Base-by-base conservation (phyloP, 2,113 vertebrate species). In the Anoplopoma fimbria region DNA sequence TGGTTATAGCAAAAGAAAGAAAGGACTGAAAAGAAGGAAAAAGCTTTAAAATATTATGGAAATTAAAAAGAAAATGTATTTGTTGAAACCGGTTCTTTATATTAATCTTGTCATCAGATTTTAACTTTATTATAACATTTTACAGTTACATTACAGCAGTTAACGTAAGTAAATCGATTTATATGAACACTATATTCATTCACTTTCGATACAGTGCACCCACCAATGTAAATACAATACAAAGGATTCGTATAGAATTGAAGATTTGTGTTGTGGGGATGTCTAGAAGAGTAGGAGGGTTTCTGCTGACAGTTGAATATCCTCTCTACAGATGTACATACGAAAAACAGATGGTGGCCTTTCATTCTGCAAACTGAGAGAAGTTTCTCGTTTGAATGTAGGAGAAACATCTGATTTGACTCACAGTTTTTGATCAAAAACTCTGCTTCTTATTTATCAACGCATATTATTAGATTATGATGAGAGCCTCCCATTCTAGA, bases 281-380 rank as follows among this genome's bases (percentile, higher is more conserved):
- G 23, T 83, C 82, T 71, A 83, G 69, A 92, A 83, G 83, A 91
- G 80, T 79, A 84, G 83, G 82, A 84, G 89, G 87, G 79, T 89
- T 85, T 88, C 57, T 84, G 85, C 91, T 93, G 90, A 93, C 90
- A 89, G 87, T 89, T 88, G 85, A 92, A 89, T 75, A 79, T 93
- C 91, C 83, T 87, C 73, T 87, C 82, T 84, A 81, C 88, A 90
- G 31, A 69, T 69, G 79, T 92, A 88, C 90, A 91, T 85, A 87
- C 69, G 68, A 86, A 88, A 92, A 90, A 70, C 94, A 96, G 95
- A 95, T 95, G 95, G 93, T 70, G 67, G 68, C 62, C 86, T 92
- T 92, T 93, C 86, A 92, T 92, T 90, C 83, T 77, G 25, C 78
- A 87, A 88, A 92, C 86, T 89, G 81, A 84, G 84, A 79, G 88